phyloP scores from a whole-genome alignment of 2,888 invertebrate species.

The Drepanosiphum platanoidis region DNA sequence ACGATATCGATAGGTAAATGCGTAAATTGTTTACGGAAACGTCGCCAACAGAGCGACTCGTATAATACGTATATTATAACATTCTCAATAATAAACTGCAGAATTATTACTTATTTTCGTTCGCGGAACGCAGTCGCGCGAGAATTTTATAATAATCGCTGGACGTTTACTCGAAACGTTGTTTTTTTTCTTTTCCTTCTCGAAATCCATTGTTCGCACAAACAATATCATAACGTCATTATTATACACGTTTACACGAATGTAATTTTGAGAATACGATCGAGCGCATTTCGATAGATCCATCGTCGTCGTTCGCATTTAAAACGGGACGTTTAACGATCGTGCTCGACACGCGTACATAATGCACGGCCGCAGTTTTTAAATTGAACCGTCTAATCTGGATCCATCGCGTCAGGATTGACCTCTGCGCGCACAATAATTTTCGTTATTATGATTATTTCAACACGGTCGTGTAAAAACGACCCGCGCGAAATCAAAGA shows the following conservation, averaged over 20 bases:
- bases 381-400: constrained; percentile 47
- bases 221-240: neutral
- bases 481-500: constrained; percentile 31
- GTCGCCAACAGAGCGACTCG: too few relatives aligned
- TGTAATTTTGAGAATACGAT: neutral
- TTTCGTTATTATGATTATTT: constrained; percentile 43
- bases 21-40: too few relatives aligned
- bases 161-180: too few relatives aligned
- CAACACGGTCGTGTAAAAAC: constrained; percentile 34
- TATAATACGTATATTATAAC: too few relatives aligned
- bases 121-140: too few relatives aligned
- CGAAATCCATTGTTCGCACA: neutral
- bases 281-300: neutral
- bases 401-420: constrained; percentile 47
- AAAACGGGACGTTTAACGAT: neutral
- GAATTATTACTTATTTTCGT: too few relatives aligned
- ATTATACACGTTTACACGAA: neutral
- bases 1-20: too few relatives aligned
- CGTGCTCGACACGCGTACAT: constrained; percentile 33
- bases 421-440: constrained; percentile 36
- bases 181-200: too few relatives aligned
- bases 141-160: too few relatives aligned
- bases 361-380: too few relatives aligned
- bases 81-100: too few relatives aligned
- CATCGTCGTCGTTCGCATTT: neutral